Base-by-base conservation (phyloP, 1,140 invertebrate genomes). In the Holotrichia oblita region DNA sequence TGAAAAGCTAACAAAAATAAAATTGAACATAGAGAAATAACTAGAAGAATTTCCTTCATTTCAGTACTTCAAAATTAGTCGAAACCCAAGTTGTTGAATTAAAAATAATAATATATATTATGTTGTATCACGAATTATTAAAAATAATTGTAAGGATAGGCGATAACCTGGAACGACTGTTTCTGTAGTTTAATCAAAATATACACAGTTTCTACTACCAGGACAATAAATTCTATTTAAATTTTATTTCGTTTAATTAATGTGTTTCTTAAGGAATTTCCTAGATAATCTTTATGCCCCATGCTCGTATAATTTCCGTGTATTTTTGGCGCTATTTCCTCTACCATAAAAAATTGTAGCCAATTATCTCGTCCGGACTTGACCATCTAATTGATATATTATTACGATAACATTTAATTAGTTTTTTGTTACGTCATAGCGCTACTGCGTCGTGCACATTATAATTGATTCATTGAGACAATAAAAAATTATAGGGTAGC, bases 341-440 rank as follows among this genome's bases (percentile, higher is more conserved):
- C 48, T 17, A 0, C 48, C 14, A 55, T 55, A 55, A 55, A 55
- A 34, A 55, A 17, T 55, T 55, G 48, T 55, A 17, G 48, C 14
- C 48, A n/a, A 55, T 55, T 55, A 55, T 55, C 7, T 55, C 14
- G 48, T 55, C n/a, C 48, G 48, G 6, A 55, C 48, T 55, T 55
- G 17, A 55, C 14, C 48, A 55, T 55, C 17, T 55, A 55, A 55
- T 55, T 55, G 48, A 55, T 55, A 55, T 55, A 55, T n/a, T 14
- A 55, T 55, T 55, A 55, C 48, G 48, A 55, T 55, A 55, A 55
- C 48, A 17, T 55, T 55, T 17, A 55, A 55, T 55, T 55, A 55
- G 48, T 55, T 55, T 55, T 55, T 55, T 55, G 48, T 17, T 17
- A 55, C 48, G 48, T 55, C 48, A 55, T 14, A 17, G 48, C 7